Evolutionary conservation across 92 coral and sea anemone genomes (phyloP).

Genomic region (Bergia puertoricense): DNA sequence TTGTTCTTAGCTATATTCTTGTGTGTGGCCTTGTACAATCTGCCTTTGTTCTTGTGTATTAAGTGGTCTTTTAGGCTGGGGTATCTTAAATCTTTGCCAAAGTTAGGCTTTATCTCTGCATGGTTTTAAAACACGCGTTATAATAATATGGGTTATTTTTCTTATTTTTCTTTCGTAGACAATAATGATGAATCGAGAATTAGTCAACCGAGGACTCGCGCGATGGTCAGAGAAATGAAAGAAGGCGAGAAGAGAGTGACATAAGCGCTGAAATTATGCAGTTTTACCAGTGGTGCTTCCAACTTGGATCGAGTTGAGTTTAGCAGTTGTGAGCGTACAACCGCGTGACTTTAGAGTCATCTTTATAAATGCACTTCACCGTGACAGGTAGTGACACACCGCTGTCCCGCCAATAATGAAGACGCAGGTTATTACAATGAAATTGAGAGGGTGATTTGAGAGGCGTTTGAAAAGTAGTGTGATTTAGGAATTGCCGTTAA

Average conservation of each 20-base stretch:
- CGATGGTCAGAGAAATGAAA: conserved; percentile 91
- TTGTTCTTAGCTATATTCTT: background rate
- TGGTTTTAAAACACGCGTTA: too few relatives aligned
- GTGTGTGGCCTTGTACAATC: background rate
- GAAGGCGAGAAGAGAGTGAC: background rate
- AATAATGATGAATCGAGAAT: conserved; percentile 86
- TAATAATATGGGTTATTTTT: too few relatives aligned
- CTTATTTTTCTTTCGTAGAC: conserved; percentile 57
- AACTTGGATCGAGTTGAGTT: background rate
- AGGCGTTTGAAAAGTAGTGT: background rate
- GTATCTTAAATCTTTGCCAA: too few relatives aligned
- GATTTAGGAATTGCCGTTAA: background rate
- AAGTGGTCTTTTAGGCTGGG: too few relatives aligned
- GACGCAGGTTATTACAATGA: background rate
- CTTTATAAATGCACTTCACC: background rate
- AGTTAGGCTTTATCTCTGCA: too few relatives aligned
- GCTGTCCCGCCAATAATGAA: background rate
- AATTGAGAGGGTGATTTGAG: too few relatives aligned
- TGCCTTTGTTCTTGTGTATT: background rate
- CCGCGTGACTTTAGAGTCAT: background rate
- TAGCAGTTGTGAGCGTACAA: background rate
- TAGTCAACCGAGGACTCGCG: conserved; percentile 86
- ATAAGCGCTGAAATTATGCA: background rate
- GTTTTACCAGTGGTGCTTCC: background rate
- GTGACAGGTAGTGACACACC: background rate